Conservation (phyloP, 1,140 invertebrate genomes). For the Lucilia cuprina region DNA sequence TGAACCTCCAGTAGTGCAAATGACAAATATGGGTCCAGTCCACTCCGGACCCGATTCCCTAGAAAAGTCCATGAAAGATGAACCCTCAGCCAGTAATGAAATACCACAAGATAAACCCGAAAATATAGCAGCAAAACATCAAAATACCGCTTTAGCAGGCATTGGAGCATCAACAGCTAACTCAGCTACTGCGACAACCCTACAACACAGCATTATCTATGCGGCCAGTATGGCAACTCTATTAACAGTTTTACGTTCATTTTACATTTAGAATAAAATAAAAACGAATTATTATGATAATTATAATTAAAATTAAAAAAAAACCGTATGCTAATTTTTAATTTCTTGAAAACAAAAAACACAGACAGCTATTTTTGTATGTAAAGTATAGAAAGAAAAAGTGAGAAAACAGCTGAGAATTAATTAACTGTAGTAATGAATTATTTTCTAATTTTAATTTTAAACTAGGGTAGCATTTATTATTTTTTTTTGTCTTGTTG, state of each 20-base stretch:
- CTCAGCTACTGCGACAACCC: constrained; percentile 1
- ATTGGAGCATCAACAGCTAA: constrained; percentile 41
- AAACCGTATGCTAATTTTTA: neutral
- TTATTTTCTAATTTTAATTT: constrained; percentile 28
- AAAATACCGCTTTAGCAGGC: constrained; percentile 47
- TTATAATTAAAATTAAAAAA: no score
- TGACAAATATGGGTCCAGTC: constrained; percentile 48
- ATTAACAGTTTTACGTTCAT: neutral
- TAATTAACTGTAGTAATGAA: neutral
- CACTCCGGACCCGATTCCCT: constrained; percentile 56
- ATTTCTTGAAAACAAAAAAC: neutral
- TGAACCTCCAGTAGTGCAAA: constrained; percentile 57
- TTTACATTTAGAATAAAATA: neutral
- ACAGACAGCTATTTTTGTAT: neutral
- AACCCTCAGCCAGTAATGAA: constrained; percentile 48
- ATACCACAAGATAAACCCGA: constrained; percentile 52
- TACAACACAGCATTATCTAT: neutral
- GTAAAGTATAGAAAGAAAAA: neutral
- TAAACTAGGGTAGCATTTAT: constrained; percentile 58
- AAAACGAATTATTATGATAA: neutral
- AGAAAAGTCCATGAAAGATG: constrained; percentile 55
- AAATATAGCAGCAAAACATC: constrained; percentile 51
- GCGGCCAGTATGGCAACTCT: neutral
- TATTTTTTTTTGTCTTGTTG: constrained; percentile 49
- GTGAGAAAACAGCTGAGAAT: neutral